Base-by-base conservation (phyloP, 2,113 vertebrate genomes). In the Nothocercus nigrocapillus region DNA sequence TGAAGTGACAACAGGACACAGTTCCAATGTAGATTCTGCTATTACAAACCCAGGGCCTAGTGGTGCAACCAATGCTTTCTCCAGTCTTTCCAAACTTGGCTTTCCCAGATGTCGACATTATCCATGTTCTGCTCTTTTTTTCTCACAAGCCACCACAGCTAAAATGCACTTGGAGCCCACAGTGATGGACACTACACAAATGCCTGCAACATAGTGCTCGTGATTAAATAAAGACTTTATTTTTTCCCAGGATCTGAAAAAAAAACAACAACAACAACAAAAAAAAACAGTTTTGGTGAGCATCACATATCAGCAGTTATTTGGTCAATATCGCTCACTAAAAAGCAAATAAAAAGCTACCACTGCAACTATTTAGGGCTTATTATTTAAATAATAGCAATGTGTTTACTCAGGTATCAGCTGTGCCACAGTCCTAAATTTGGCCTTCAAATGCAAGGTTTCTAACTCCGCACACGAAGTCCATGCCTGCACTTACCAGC, bases 21-120 rank as follows among this genome's bases (percentile, higher is more conserved):
- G 56, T 68, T 72, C 64, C 56, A 54, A 27, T 0, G 0, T 61
- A 0, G 0, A 10, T 75, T 91, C 56, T 0, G 0, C 45, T 70
- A 28, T 16, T 0, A 0, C 22, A 68, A 42, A 40, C 81, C 56
- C 64, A 61, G 42, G 28, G 2, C 8, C 34, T 67, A 8, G 7
- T 51, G 22, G 19, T 72, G 78, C 38, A 85, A 20, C 13, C 25
- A 51, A 1, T 5, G 42, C 3, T 36, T 91, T 85, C 75, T 89
- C n/a, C 68, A 86, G 17, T 45, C 47, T 94, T 36, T 40, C 0
- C 1, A 53, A 36, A 63, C 13, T 5, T 16, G 47, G 3, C 11
- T 88, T 63, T 68, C 14, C 53, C 45, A 5, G 1, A 25, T 40
- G 3, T 61, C 49, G 40, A 36, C 18, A 54, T 30, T 19, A 54